Conservation (phyloP, 2,888 invertebrate genomes). For the Odontocolon sp. region DNA sequence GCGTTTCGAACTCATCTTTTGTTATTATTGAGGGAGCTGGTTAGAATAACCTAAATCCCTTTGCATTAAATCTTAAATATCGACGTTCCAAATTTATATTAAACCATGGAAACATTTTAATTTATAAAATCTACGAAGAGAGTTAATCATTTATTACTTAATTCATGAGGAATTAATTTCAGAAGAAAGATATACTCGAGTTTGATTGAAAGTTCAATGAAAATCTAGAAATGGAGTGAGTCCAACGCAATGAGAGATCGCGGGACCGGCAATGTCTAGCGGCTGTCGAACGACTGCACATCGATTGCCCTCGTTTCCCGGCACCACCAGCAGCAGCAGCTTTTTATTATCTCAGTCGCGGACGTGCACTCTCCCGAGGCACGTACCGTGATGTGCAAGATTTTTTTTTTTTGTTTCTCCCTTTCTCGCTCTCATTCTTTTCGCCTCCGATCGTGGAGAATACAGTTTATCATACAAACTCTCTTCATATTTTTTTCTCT, state of each 20-base stretch:
- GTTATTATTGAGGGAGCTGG: too few species aligned
- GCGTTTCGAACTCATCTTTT: too few species aligned
- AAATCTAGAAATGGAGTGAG: neutral
- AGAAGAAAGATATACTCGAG: too few species aligned
- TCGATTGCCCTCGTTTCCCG: conserved; percentile 55
- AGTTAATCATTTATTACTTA: too few species aligned
- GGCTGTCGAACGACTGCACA: conserved; percentile 41
- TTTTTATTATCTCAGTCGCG: conserved; percentile 54
- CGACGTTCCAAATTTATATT: too few species aligned
- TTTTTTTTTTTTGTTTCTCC: conserved; percentile 31
- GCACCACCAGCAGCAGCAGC: conserved; percentile 4
- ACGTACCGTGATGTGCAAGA: conserved; percentile 50
- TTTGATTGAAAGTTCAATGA: too few species aligned
- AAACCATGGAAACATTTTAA: too few species aligned
- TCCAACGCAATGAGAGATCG: conserved; percentile 2
- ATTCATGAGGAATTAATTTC: too few species aligned
- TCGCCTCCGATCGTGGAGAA: conserved; percentile 38
- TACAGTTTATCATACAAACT: conserved; percentile 52
- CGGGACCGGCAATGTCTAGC: conserved; percentile 30
- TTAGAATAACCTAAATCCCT: too few species aligned
- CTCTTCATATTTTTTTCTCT: conserved; percentile 7
- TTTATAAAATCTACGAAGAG: too few species aligned
- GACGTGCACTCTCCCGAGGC: conserved; percentile 44
- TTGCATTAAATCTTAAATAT: too few species aligned
- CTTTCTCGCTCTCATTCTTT: conserved; percentile 33